Percentiles rank a stretch among this genome's conserved stretches.
Evolutionary conservation across 2,888 invertebrate species (phyloP).

Genomic region (Incurvaria masculella): DNA sequence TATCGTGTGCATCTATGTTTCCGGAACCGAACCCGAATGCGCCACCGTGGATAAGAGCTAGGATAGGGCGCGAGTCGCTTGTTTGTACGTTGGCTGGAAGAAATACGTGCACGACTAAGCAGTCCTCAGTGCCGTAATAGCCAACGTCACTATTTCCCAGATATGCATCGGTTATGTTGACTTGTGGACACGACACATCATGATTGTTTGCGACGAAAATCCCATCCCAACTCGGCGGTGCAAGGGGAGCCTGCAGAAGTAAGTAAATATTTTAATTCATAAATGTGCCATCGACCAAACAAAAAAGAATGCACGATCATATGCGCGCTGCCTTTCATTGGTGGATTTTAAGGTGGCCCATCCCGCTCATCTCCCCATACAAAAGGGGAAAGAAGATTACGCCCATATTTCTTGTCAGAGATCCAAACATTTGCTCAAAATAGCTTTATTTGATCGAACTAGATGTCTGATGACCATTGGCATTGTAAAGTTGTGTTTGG

Average conservation of each 20-base stretch:
- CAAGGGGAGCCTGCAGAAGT: conserved; percentile 1
- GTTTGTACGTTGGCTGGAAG: background rate
- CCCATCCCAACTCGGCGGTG: background rate
- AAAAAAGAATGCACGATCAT: too few relatives aligned
- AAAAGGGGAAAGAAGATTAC: too few relatives aligned
- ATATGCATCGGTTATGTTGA: too few relatives aligned
- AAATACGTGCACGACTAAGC: conserved; percentile 3
- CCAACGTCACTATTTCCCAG: background rate
- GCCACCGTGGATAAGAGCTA: conserved; percentile 3
- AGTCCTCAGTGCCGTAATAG: conserved; percentile 3
- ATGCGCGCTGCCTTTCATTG: too few relatives aligned
- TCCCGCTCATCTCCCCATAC: too few relatives aligned
- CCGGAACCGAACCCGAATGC: background rate
- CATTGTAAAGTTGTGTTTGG: too few relatives aligned
- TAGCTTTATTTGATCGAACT: too few relatives aligned
- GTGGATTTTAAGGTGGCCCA: too few relatives aligned
- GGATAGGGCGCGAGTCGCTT: background rate
- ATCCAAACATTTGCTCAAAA: too few relatives aligned
- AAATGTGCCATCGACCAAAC: too few relatives aligned
- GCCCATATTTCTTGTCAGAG: too few relatives aligned
- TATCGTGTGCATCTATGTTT: conserved; percentile 1
- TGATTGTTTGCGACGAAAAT: background rate
- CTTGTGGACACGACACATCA: background rate
- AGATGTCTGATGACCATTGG: too few relatives aligned
- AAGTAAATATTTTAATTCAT: background rate